Evolutionary conservation across 2,797 vertebrate species (phyloP).

Genomic region (Varecia variegata): DNA sequence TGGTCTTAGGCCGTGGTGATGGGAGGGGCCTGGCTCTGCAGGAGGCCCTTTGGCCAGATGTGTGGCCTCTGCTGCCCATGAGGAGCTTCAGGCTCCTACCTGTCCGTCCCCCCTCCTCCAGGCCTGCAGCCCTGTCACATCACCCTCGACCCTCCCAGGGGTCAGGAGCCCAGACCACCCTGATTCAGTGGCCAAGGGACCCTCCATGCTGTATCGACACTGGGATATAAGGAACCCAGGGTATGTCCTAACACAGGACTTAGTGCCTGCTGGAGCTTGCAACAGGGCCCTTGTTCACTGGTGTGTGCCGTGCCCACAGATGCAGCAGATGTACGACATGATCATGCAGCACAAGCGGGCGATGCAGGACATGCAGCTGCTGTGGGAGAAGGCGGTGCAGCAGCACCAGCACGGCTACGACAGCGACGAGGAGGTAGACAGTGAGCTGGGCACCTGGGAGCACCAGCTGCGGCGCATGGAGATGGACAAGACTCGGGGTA

Average conservation of each 20-base stretch:
- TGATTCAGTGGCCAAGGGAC: background rate
- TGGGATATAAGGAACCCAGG: background rate
- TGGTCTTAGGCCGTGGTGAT: background rate
- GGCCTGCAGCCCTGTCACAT: background rate
- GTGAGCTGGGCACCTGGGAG: conserved; percentile 94
- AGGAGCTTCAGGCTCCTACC: background rate
- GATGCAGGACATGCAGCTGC: conserved; percentile 97
- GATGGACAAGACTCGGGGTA: conserved; percentile 98
- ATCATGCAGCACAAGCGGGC: conserved; percentile 98
- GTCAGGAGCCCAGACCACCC: background rate
- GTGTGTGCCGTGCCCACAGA: conserved; percentile 80
- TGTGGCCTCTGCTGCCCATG: background rate
- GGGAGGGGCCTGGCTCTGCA: background rate
- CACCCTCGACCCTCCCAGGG: background rate
- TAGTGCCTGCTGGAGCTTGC: background rate
- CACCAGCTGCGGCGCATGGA: conserved; percentile 96
- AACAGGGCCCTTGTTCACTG: background rate
- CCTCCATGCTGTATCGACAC: background rate
- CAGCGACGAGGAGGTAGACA: conserved; percentile 97
- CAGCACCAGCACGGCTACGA: conserved; percentile 98
- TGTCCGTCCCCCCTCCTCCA: background rate
- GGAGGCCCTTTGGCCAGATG: background rate
- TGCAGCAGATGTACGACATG: conserved; percentile 99
- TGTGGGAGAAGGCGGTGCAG: conserved; percentile 95
- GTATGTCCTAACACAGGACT: background rate